phyloP scores from a whole-genome alignment of 2,113 vertebrate genomes.

The Ceuthmochares aereus region DNA sequence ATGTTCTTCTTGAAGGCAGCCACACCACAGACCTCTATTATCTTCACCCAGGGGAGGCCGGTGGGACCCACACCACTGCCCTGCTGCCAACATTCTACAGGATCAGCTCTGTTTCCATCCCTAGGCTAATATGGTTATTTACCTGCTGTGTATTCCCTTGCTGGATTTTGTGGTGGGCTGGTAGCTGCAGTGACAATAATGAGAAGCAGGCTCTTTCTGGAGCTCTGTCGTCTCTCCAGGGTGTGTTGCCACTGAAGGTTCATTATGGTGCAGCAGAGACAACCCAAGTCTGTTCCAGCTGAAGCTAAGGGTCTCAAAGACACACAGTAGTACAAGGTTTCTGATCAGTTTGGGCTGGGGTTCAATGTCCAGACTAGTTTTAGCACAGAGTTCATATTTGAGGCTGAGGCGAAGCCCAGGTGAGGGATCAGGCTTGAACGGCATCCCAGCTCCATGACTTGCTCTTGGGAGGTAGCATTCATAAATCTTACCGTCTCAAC shows the following conservation, averaged over 20 bases:
- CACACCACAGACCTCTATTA: not conserved
- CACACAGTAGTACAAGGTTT: not conserved
- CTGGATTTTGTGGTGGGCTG: not conserved
- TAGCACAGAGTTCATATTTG: fast-evolving
- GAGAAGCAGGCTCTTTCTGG: not conserved
- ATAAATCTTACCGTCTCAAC: fast-evolving
- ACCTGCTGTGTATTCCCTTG: not conserved
- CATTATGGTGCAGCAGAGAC: fast-evolving
- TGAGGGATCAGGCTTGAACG: not conserved
- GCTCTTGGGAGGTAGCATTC: not conserved
- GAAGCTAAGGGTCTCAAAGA: not conserved
- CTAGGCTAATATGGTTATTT: not conserved
- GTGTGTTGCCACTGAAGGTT: not conserved
- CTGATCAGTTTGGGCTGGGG: not conserved
- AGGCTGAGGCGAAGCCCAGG: not conserved
- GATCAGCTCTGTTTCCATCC: not conserved
- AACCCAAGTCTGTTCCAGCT: not conserved
- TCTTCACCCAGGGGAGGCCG: not conserved
- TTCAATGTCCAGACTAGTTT: not conserved
- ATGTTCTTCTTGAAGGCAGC: not conserved
- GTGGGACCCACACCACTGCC: fast-evolving
- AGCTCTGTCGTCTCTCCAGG: not conserved
- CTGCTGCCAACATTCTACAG: not conserved
- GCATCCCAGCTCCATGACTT: not conserved
- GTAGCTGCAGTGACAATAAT: not conserved